Base-by-base conservation (phyloP, 64 coral and sea anemone species). In the Platygyra sinensis region DNA sequence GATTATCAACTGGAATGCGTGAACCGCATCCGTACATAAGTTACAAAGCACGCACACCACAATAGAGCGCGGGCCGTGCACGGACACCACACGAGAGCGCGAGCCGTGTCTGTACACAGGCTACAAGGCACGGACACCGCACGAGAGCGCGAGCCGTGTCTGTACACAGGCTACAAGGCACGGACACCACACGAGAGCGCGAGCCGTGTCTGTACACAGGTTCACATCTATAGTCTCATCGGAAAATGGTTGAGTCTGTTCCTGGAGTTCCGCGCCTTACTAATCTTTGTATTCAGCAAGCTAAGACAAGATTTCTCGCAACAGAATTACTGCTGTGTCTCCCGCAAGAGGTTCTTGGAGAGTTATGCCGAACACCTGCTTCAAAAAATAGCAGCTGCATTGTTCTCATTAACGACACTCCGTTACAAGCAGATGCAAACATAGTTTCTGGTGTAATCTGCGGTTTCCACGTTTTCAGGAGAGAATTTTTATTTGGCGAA, bases 401-500 rank as follows among this genome's bases (percentile, higher is more conserved):
- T 81, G 18, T 62, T 32, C 5, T 81, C 25, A 81, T 81, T 9
- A 60, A 16, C 15, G 79, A 81, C 32, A 61, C 19, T 31, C 79
- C 79, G 16, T 60, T 62, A 18, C 52, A 33, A 62, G 27, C 28
- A 54, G 78, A 62, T 36, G 78, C 25, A 62, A 80, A 80, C 78
- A 14, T 80, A 17, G 55, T 80, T 10, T 29, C n/a, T 60, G 78
- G 78, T 1, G 78, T 25, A 29, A 80, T 80, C 17, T 80, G 78
- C 78, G 78, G 78, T 17, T 80, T 30, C 16, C 24, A 80, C 25
- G 52, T 32, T 61, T 27, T 62, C 3, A 80, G 28, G 51, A 80
- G 28, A 16, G 55, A 80, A 62, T 80, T 62, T 61, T 31, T 80
- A 61, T 61, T 80, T 29, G 78, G 78, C 28, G 29, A 80, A 61